Evolutionary conservation across 2,888 invertebrate species (phyloP).

Genomic region (Venusia cambrica): DNA sequence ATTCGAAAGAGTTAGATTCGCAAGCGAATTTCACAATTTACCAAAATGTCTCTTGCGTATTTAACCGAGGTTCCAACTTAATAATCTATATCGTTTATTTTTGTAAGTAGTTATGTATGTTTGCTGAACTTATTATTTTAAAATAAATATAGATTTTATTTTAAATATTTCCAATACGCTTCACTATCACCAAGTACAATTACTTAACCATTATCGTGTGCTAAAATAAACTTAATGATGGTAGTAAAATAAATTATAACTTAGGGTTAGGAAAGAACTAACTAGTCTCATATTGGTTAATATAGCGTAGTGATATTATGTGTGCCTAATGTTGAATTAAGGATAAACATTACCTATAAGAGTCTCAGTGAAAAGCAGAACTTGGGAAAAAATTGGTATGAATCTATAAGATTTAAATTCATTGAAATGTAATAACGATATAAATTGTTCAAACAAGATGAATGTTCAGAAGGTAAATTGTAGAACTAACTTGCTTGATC

Average conservation of each 20-base stretch:
- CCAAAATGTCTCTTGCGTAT: too few relatives aligned
- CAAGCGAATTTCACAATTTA: too few relatives aligned
- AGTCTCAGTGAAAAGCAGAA: conserved; percentile 25
- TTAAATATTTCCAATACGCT: conserved; percentile 64
- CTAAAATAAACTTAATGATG: conserved; percentile 47
- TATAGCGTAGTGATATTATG: conserved; percentile 70
- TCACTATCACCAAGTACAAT: conserved; percentile 75
- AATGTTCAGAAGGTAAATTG: too few relatives aligned
- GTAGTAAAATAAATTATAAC: conserved; percentile 57
- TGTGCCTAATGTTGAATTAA: conserved; percentile 70
- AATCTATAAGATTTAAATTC: conserved; percentile 14
- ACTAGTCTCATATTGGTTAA: conserved; percentile 78
- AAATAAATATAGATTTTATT: conserved; percentile 25
- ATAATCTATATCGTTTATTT: conserved; percentile 20
- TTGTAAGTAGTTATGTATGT: conserved; percentile 16
- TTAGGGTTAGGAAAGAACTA: conserved; percentile 73
- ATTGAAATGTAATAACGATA: conserved; percentile 35
- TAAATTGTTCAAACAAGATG: too few relatives aligned
- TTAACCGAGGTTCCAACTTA: too few relatives aligned
- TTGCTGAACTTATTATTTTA: conserved; percentile 17
- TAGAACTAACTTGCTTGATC: too few relatives aligned
- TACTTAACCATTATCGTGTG: conserved; percentile 58
- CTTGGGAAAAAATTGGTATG: conserved; percentile 16
- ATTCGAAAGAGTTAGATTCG: too few relatives aligned
- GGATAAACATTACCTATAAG: conserved; percentile 33